These are phyloP conservation scores for Marmota flaviventris DNA, from an alignment of 2,113 vertebrate genomes.

Conservation along the genomic window DNA sequence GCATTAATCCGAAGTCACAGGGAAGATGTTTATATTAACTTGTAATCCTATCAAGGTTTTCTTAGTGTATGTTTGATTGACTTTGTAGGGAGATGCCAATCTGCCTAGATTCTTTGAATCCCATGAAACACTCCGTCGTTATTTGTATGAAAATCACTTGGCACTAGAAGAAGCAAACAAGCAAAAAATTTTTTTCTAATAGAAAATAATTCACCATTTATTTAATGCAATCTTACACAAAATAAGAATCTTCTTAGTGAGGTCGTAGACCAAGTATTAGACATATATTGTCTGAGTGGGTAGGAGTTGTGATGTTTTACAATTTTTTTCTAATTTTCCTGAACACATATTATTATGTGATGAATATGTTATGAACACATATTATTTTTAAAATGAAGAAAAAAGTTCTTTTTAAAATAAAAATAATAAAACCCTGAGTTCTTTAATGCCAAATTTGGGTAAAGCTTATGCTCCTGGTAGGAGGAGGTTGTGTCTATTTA, in stretches of 20 bases:
- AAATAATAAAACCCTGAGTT: constrained; percentile 33
- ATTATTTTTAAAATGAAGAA: constrained; percentile 36
- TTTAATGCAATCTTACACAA: constrained; percentile 1
- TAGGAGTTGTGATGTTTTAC: neutral
- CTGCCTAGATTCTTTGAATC: constrained; percentile 70
- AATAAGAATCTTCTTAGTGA: constrained; percentile 27
- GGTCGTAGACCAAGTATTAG: neutral
- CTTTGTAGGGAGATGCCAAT: constrained; percentile 73
- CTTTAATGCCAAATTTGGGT: neutral
- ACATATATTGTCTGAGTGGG: neutral
- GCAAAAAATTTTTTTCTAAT: neutral
- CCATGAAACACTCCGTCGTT: constrained; percentile 65
- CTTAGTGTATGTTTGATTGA: constrained; percentile 76
- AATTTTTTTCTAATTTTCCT: constrained; percentile 41
- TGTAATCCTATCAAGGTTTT: constrained; percentile 70
- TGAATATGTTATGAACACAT: neutral
- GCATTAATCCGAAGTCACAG: neutral
- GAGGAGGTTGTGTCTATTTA: constrained; percentile 58
- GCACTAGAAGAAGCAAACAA: constrained; percentile 8
- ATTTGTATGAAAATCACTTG: constrained; percentile 62
- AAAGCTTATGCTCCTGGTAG: constrained; percentile 5
- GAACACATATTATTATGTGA: too few relatives aligned
- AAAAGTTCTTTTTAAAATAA: constrained; percentile 40
- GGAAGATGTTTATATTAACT: constrained; percentile 66
- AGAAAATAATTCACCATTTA: constrained; percentile 11